Evolutionary conservation across 1,140 invertebrate genomes (phyloP).

Genomic region (Tigriopus japonicus): DNA sequence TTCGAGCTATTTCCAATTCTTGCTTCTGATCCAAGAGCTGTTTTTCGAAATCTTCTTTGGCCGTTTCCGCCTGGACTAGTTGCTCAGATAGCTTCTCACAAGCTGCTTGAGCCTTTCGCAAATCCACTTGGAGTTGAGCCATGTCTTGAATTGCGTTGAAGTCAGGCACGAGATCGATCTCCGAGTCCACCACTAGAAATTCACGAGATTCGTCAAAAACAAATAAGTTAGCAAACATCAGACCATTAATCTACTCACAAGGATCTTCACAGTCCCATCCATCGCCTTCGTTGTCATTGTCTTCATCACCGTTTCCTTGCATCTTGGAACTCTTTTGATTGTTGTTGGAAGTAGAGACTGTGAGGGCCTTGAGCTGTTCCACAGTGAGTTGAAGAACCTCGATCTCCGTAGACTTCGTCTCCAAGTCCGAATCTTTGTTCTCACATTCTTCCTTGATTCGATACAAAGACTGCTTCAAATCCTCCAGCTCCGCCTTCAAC

Average conservation of each 20-base stretch:
- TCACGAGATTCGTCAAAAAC: neutral
- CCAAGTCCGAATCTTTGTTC: slow-evolving; percentile 1
- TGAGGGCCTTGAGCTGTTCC: neutral
- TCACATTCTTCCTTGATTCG: too few species aligned
- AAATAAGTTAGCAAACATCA: too few species aligned
- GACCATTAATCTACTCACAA: too few species aligned
- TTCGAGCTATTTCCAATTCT: neutral
- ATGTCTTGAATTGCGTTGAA: neutral
- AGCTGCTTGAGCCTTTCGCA: neutral
- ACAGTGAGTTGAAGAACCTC: neutral
- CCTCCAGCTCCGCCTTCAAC: neutral
- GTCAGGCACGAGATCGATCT: too few species aligned
- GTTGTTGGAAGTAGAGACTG: neutral
- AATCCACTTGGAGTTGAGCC: neutral
- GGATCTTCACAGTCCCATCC: neutral
- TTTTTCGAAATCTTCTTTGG: neutral
- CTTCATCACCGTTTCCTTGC: neutral
- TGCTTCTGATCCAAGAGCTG: neutral
- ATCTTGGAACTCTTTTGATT: neutral
- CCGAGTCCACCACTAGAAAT: too few species aligned
- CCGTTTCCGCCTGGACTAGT: neutral
- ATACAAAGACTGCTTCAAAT: too few species aligned
- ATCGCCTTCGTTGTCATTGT: neutral
- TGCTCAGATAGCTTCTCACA: slow-evolving; percentile 2
- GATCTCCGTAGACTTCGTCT: neutral